These are phyloP conservation scores for Mimumesa dahlbomi DNA, from an alignment of 2,888 invertebrate genomes.

Conservation along the genomic window DNA sequence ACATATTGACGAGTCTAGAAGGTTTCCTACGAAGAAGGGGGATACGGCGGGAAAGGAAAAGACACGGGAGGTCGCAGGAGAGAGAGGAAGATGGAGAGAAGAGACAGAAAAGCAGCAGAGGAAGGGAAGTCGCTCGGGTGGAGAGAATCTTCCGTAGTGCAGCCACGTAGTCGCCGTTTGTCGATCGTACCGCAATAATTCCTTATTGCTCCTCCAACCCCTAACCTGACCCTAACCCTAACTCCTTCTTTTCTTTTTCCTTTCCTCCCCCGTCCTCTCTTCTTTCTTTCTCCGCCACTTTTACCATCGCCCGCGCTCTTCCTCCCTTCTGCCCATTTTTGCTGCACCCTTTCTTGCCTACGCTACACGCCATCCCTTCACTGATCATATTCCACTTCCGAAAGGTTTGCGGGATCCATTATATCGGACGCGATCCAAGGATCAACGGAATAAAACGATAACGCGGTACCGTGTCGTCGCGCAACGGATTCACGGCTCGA, in stretches of 20 bases:
- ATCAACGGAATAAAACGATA: constrained; percentile 58
- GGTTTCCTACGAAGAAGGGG: constrained; percentile 39
- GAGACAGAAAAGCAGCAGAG: constrained; percentile 46
- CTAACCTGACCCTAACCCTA: constrained; percentile 67
- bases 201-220: constrained; percentile 78
- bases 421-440: constrained; percentile 64
- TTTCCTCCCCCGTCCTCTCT: constrained; percentile 45
- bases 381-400: constrained; percentile 53
- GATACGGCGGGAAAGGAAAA: constrained; percentile 34
- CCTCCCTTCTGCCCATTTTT: constrained; percentile 34
- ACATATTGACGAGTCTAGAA: constrained; percentile 67
- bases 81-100: constrained; percentile 53
- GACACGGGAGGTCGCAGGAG: constrained; percentile 22
- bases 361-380: constrained; percentile 42
- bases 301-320: constrained; percentile 9
- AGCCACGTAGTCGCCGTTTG: constrained; percentile 80
- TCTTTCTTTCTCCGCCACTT: constrained; percentile 39
- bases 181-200: constrained; percentile 81
- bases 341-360: constrained; percentile 35
- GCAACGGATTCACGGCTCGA: constrained; percentile 24
- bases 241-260: constrained; percentile 63
- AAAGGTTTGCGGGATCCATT: constrained; percentile 63
- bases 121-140: constrained; percentile 47
- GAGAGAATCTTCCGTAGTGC: constrained; percentile 75
- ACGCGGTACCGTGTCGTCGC: constrained; percentile 46